Evolutionary conservation across 1,140 invertebrate genomes (phyloP).

Genomic region (Bradysia coprophila): DNA sequence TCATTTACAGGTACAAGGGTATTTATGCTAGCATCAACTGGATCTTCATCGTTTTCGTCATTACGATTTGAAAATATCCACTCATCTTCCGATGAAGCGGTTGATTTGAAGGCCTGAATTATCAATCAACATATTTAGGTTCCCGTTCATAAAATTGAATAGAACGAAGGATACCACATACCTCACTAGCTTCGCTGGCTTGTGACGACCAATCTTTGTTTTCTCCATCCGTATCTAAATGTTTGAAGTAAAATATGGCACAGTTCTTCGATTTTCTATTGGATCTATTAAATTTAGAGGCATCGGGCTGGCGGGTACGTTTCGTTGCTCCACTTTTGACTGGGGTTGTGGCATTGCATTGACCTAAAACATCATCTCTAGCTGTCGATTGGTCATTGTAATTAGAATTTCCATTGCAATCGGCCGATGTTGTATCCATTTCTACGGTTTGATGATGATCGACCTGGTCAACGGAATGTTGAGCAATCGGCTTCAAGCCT

Average conservation of each 20-base stretch:
- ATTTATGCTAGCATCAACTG: not conserved
- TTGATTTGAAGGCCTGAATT: constrained; percentile 19
- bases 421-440: too few relatives aligned
- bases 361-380: too few relatives aligned
- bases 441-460: not conserved
- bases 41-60: constrained; percentile 2
- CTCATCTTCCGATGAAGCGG: constrained; percentile 20
- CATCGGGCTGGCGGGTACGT: constrained; percentile 28
- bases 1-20: not conserved
- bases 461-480: too few relatives aligned
- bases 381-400: too few relatives aligned
- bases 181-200: constrained; percentile 11
- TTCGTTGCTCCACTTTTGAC: constrained; percentile 19
- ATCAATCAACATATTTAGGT: constrained; percentile 9
- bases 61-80: constrained; percentile 16
- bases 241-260: constrained; percentile 66
- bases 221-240: constrained; percentile 67
- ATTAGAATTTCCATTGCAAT: too few relatives aligned
- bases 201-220: constrained; percentile 10
- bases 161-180: constrained; percentile 21
- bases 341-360: not conserved
- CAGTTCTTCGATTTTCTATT: constrained; percentile 60
- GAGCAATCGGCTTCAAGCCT: too few relatives aligned
- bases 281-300: constrained; percentile 39
- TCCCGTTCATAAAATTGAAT: constrained; percentile 1